Evolutionary conservation across 1,140 invertebrate genomes (phyloP), one percentile per base, ranked within the genome.

Genomic region (Temnothorax curvispinosus): DNA sequence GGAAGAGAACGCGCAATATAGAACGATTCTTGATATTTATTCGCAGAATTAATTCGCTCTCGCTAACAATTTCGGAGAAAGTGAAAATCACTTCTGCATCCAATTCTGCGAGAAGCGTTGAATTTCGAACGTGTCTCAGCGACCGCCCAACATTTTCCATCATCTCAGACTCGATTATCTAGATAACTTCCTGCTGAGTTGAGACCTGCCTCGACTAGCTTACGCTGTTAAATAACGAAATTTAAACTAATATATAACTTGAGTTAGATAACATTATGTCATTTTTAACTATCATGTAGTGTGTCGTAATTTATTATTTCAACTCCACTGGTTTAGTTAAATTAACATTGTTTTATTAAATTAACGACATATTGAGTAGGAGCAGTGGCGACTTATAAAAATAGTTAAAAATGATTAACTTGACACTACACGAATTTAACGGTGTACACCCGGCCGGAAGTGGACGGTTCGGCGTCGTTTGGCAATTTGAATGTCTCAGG

Each of bases 21-120:
- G 27, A 27, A 41, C 38, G 58, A 65, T 38, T 41, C 18, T 44
- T 7, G 9, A 27, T 27, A 67, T 67, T 38, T 69, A 47, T 18
- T 32, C 27, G 44, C 44, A 35, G 69, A 72, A 38, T 74, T 38
- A 27, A 9, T 56, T 74, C 32, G 4, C 50, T n/a, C 18, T 4
- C 50, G 21, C 15, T 4, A 41, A 44, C 7, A 47, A 60, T 77
- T 27, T 77, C 15, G 56, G 38, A 60, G 38, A 77, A 76, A 76
- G 74, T 32, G 21, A 44, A 62, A 77, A 15, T 8, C 32, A 35
- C 27, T 41, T 54, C 35, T 38, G 5, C 18, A 27, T 75, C 18
- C 64, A 44, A 44, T 67, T 67, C 52, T 13, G 52, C 52, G 72
- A 21, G 50, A 58, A 41, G 8, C 8, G 4, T 32, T 47, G 41